Evolutionary conservation across 2,797 vertebrate species (phyloP).

Genomic region (Pogonophryne albipinna): DNA sequence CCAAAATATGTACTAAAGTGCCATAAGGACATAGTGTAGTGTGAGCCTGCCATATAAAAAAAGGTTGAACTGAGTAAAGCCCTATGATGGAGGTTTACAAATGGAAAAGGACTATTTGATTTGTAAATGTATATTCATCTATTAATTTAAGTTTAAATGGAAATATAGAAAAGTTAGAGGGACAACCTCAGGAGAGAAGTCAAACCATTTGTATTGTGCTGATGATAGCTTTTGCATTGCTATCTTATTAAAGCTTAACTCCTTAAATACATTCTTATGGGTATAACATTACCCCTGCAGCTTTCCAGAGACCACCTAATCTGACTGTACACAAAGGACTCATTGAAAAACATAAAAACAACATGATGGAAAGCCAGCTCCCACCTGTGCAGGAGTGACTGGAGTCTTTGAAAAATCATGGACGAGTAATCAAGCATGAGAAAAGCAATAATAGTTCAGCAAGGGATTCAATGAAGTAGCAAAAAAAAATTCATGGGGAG

Average conservation of each 20-base stretch:
- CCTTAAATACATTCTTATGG: neutral
- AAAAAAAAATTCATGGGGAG: constrained; percentile 32
- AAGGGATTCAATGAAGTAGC: constrained; percentile 39
- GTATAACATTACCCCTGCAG: constrained; percentile 2
- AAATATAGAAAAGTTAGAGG: neutral
- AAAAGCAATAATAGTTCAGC: constrained; percentile 38
- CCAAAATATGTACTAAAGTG: constrained; percentile 29
- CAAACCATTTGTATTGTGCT: neutral
- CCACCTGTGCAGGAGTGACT: too few species aligned
- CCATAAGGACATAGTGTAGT: constrained; percentile 15
- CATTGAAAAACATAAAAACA: constrained; percentile 27
- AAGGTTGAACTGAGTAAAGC: neutral
- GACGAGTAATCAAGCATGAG: constrained; percentile 50
- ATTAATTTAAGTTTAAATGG: neutral
- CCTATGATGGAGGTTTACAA: neutral
- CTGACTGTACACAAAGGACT: constrained; percentile 16
- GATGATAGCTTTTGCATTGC: neutral
- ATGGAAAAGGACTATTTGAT: neutral
- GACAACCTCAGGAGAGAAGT: neutral
- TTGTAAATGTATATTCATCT: neutral
- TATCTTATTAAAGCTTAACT: neutral
- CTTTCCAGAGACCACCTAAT: constrained; percentile 11
- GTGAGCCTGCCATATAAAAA: neutral
- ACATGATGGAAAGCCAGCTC: constrained; percentile 37
- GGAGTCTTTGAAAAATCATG: too few species aligned